A percentile compares a stretch with the other conserved stretches of the same genome.
Evolutionary conservation across 2,888 invertebrate genomes (phyloP).

Genomic region (Caenorhabditis macrosperma): DNA sequence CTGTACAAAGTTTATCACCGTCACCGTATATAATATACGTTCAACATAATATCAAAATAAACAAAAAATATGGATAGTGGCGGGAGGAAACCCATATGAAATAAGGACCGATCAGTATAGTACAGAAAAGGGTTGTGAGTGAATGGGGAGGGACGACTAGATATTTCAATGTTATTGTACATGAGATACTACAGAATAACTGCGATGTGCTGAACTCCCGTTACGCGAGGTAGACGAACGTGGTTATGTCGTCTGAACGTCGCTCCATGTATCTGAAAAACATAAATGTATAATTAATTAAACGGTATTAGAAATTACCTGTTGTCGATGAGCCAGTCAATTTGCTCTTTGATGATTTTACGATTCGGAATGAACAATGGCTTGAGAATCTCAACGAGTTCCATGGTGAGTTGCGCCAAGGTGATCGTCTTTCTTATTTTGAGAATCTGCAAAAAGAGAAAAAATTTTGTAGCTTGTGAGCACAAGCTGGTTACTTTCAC

Average conservation of each 20-base stretch:
- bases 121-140: slow-evolving; percentile 1
- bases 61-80: neutral
- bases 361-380: slow-evolving; percentile 99
- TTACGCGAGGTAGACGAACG: slow-evolving; percentile 74
- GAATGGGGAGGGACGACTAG: neutral
- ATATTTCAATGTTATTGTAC: slow-evolving; percentile 13
- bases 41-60: neutral
- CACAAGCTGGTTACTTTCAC: slow-evolving; percentile 88
- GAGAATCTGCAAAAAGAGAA: too few species aligned
- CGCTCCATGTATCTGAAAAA: slow-evolving; percentile 71
- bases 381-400: slow-evolving; percentile 96
- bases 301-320: slow-evolving; percentile 21
- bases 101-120: neutral
- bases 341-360: slow-evolving; percentile 99
- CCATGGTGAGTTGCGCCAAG: slow-evolving; percentile 95
- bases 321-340: slow-evolving; percentile 99
- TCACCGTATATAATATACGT: slow-evolving; percentile 2
- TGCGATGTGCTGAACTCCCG: neutral
- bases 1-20: slow-evolving; percentile 1
- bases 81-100: neutral
- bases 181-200: slow-evolving; percentile 29
- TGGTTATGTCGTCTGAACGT: slow-evolving; percentile 71
- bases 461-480: neutral
- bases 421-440: slow-evolving; percentile 97
- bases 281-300: neutral